Base-by-base conservation (phyloP, 2,797 vertebrate species). In the Pitangus sulphuratus region DNA sequence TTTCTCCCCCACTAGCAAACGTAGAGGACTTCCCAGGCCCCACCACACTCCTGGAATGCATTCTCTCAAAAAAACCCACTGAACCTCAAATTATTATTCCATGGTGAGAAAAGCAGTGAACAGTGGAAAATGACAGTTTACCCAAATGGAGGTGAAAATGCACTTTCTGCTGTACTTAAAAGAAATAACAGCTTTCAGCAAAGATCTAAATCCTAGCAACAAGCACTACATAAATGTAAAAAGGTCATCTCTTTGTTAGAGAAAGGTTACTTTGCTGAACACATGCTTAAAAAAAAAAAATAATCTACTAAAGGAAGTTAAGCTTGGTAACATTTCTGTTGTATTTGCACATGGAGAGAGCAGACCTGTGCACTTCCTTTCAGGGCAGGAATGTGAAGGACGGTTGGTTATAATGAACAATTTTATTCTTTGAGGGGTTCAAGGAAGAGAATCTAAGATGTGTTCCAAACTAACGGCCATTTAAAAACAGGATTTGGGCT, bases 171-270 rank as follows among this genome's bases (percentile, higher is more conserved):
- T 87, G 47, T 96, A 87, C 81, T 88, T 96, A 92, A 95, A 90
- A 95, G 87, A 97, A 97, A 96, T 91, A 96, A 92, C 95, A 95
- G 96, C 96, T 97, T 97, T 93, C 96, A 92, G 75, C 71, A 93
- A 96, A 95, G 94, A 95, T 90, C 96, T 95, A 92, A 87, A 95
- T 90, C 93, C 80, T 95, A 95, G 96, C 95, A 96, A 97, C 96
- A 89, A 93, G 92, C 84, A 53, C 77, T 90, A 89, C 92, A 91
- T 76, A 92, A 95, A 96, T 89, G 88, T 86, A 94, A 82, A 96
- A 96, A 95, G 96, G 91, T 93, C 92, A 82, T 82, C 82, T 62
- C 82, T 87, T 86, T 95, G 93, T 94, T 95, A 92, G 69, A 83
- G 78, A 88, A 89, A 95, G 88, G 91, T 82, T 82, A 58, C 65